Evolutionary conservation across 2,113 vertebrate genomes (phyloP), one percentile per base, ranked within the genome.

Genomic region (Microcebus jonahi): DNA sequence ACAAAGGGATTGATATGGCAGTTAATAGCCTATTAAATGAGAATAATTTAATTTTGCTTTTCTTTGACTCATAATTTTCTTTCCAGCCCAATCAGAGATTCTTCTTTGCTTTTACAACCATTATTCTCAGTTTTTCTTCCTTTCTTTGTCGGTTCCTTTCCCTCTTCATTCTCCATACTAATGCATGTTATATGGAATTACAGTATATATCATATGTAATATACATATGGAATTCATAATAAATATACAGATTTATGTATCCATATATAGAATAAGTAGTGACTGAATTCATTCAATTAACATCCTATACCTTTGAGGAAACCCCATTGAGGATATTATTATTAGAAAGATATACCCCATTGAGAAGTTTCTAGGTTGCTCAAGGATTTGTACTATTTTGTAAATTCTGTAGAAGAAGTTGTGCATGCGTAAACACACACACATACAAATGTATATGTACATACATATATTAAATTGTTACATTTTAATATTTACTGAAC

Each of bases 131-230:
- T 80, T 27, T 59, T 6, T 77, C 25, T 70, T 34, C 48, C 13
- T 87, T 2, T 55, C 1, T n/a, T 0, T 57, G n/a, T 39, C 1
- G 14, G 45, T 4, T n/a, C 18, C 7, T 57, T 3, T 23, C 3
- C 25, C 2, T 50, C 65, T 70, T 68, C 5, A 25, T 6, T 42
- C 7, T 73, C 9, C 10, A 36, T 63, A 50, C 36, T 55, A 36
- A 39, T 71, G 8, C 34, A 27, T 77, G 14, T 71, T 71, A 59
- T 42, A 25, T 39, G 36, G 36, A 42, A 42, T 12, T 42, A 42
- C 21, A 71, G 70, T 81, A 23, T 1, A 17, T 59, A 36, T 59
- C 75, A n/a, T 57, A 71, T 34, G 12, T 48, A 87, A 45, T 39
- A 63, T 75, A 21, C 55, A 85, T 67, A 53, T 53, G 50, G 15